Percentiles rank a stretch among this genome's conserved stretches.
Conservation (phyloP, 1,140 invertebrate genomes). For the Pomacea maculata region DNA sequence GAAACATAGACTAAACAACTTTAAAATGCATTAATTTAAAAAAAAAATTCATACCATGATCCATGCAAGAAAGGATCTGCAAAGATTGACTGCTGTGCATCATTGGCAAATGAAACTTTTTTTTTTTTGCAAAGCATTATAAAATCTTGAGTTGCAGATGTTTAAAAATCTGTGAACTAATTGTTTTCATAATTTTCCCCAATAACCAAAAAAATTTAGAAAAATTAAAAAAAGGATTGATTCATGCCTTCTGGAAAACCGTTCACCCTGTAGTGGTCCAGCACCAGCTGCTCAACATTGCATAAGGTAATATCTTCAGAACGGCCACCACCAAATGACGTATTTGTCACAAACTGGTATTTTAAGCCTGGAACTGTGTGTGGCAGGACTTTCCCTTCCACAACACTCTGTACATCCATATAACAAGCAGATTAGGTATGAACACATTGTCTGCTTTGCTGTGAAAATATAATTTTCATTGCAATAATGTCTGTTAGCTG, state of each 20-base stretch:
- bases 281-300: conserved; percentile 68
- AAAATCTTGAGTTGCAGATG: not conserved
- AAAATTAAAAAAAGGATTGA: not conserved
- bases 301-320: conserved; percentile 56
- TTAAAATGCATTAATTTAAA: not conserved
- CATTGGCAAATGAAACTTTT: not conserved
- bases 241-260: conserved; percentile 66
- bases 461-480: too few relatives aligned
- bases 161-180: not conserved
- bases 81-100: not conserved
- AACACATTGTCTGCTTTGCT: too few relatives aligned
- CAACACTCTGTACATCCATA: conserved; percentile 32
- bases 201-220: not conserved
- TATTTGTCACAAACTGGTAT: conserved; percentile 54
- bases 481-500: too few relatives aligned
- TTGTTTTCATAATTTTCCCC: not conserved
- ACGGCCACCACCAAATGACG: conserved; percentile 56
- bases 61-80: too few relatives aligned
- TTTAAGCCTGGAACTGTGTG: conserved; percentile 42
- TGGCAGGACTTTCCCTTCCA: conserved; percentile 52
- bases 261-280: conserved; percentile 67
- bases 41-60: too few relatives aligned
- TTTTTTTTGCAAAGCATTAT: not conserved
- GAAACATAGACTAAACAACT: not conserved
- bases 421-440: not conserved